A percentile compares a stretch with the other conserved stretches of the same genome.
Conservation (phyloP, 2,797 vertebrate genomes). For the Lutra lutra region DNA sequence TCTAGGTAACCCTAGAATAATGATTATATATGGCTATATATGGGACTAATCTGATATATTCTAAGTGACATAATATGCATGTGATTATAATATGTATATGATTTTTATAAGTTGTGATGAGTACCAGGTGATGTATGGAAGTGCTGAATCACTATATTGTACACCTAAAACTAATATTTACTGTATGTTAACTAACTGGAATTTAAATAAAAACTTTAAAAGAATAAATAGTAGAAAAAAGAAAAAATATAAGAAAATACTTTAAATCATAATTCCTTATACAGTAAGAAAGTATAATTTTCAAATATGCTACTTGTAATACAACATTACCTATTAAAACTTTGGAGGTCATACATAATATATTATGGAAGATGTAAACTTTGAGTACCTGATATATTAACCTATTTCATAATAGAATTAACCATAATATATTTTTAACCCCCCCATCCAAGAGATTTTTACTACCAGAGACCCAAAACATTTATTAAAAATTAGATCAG, state of each 20-base stretch:
- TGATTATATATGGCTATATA: neutral
- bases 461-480: neutral
- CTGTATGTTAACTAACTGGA: neutral
- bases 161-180: neutral
- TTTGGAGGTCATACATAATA: neutral
- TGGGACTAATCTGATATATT: neutral
- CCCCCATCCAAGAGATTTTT: no score
- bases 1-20: neutral
- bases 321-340: neutral
- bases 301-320: neutral
- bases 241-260: neutral
- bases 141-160: neutral
- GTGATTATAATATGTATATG: neutral
- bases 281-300: neutral
- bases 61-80: neutral
- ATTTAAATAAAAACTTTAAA: neutral
- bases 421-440: neutral
- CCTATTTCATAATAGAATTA: neutral
- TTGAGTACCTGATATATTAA: neutral
- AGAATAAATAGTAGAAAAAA: neutral
- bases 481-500: neutral
- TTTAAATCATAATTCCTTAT: neutral
- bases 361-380: neutral
- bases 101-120: neutral
- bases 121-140: neutral